Conservation (phyloP, 2,113 vertebrate species). For the Turnix velox region DNA sequence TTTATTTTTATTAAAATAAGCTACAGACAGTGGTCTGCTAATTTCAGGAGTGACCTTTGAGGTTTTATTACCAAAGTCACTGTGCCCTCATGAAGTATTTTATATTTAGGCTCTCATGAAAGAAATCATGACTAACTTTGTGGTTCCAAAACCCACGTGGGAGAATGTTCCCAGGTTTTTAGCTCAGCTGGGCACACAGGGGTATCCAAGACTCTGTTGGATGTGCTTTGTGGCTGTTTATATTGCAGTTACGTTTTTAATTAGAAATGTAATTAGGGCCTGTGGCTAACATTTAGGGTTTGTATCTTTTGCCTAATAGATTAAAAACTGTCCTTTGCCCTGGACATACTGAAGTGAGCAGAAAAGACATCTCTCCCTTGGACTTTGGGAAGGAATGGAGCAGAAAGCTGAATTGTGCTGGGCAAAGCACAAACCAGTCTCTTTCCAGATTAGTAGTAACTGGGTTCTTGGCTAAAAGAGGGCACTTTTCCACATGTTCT, state of each 20-base stretch:
- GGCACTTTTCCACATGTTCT: rapidly evolving
- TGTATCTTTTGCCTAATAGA: neutral
- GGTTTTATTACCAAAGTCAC: neutral
- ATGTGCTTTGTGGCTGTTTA: rapidly evolving
- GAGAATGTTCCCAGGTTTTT: neutral
- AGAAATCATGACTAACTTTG: neutral
- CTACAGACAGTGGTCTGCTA: neutral
- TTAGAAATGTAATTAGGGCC: neutral
- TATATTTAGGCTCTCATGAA: neutral
- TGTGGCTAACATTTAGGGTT: neutral
- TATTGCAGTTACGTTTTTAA: neutral
- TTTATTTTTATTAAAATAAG: neutral
- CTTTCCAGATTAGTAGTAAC: neutral
- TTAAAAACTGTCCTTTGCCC: neutral
- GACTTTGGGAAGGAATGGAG: neutral
- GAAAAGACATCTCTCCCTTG: neutral
- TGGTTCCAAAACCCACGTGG: rapidly evolving
- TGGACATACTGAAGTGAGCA: neutral
- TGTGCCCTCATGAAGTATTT: rapidly evolving
- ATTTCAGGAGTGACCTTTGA: neutral
- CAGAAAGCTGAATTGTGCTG: neutral
- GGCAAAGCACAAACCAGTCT: neutral
- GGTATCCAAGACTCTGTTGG: rapidly evolving
- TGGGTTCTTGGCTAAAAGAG: neutral
- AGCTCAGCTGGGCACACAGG: rapidly evolving